Evolutionary conservation across 2,113 vertebrate species (phyloP).

Genomic region (Cnemophilus loriae): DNA sequence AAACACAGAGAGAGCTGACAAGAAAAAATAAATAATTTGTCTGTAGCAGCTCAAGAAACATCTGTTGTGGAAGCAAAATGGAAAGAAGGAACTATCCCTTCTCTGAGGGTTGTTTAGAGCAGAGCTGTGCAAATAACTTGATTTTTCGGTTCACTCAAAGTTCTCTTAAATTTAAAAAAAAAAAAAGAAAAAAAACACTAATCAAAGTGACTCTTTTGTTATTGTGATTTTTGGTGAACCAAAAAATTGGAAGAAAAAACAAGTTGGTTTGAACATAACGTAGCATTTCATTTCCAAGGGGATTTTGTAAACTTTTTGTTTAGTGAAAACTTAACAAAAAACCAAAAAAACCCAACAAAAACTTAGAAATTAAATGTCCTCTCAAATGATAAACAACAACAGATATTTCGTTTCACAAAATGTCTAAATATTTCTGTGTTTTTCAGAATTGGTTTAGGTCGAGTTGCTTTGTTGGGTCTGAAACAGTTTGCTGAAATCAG

Average conservation of each 20-base stretch:
- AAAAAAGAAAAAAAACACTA: background rate
- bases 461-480: background rate
- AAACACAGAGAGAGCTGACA: background rate
- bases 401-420: background rate
- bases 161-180: background rate
- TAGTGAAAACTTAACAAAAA: background rate
- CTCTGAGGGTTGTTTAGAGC: conserved; percentile 23
- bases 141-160: conserved; percentile 32
- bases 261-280: background rate
- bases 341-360: background rate
- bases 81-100: background rate
- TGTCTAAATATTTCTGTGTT: background rate
- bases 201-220: background rate
- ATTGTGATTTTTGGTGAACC: conserved; percentile 32
- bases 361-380: background rate
- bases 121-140: conserved; percentile 25
- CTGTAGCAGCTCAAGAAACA: conserved; percentile 17
- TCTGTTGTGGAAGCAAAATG: background rate
- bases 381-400: background rate
- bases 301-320: background rate
- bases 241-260: background rate
- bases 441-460: background rate
- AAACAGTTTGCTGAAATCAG: background rate
- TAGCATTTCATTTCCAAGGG: background rate
- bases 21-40: background rate